Evolutionary conservation across 2,888 invertebrate species (phyloP).

Genomic region (Geophilus truncorum): DNA sequence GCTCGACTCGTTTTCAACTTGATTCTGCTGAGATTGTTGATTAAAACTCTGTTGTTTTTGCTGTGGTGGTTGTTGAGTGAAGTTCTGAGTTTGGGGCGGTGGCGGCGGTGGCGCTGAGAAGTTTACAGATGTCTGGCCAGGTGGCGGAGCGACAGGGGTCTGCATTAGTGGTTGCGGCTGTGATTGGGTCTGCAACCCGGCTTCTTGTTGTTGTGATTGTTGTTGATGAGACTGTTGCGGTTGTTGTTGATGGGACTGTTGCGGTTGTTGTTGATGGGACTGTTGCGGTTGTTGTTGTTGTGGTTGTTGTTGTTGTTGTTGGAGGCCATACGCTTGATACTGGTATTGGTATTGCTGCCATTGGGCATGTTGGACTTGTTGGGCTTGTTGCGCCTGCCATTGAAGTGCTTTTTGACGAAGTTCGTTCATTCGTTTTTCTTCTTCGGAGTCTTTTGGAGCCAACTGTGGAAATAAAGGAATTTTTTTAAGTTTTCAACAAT

Average conservation of each 20-base stretch:
- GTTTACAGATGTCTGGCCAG: not conserved
- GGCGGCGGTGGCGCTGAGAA: not conserved
- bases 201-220: no score
- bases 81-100: no score
- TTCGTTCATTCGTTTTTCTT: slow-evolving; percentile 34
- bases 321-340: slow-evolving; percentile 1
- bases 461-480: not conserved
- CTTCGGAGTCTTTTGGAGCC: not conserved
- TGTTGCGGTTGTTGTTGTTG: slow-evolving; percentile 16
- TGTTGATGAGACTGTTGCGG: no score
- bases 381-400: slow-evolving; percentile 35
- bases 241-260: not conserved
- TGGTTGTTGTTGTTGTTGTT: no score
- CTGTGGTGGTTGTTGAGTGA: not conserved
- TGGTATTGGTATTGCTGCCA: slow-evolving; percentile 36
- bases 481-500: not conserved
- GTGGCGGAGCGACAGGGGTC: not conserved
- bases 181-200: not conserved
- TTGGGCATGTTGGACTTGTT: slow-evolving; percentile 35
- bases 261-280: not conserved
- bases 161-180: not conserved
- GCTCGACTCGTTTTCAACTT: not conserved
- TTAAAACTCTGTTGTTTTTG: not conserved
- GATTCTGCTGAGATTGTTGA: not conserved
- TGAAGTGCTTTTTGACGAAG: slow-evolving; percentile 36